A percentile compares a stretch with the other conserved stretches of the same genome.
Evolutionary conservation across 2,797 vertebrate species (phyloP).

Genomic region (Pyrrhura leucotis): DNA sequence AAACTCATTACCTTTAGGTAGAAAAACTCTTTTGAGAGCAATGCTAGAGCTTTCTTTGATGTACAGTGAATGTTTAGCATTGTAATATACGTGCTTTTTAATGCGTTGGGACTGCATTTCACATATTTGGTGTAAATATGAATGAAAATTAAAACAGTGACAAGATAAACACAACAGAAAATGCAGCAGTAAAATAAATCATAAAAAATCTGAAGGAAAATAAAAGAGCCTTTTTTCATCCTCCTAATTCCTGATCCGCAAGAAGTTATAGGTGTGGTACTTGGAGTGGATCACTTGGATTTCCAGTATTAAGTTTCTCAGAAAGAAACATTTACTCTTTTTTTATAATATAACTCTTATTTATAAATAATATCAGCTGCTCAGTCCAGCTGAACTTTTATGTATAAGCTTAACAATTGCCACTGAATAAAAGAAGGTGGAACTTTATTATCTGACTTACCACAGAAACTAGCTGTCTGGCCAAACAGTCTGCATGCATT

Average conservation of each 20-base stretch:
- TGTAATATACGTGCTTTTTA: slow-evolving; percentile 71
- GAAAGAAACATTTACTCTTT: not conserved
- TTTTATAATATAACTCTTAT: not conserved
- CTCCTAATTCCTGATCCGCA: not conserved
- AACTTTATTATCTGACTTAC: not conserved
- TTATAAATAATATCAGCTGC: not conserved
- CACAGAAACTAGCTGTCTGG: not conserved
- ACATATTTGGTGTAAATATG: slow-evolving; percentile 56
- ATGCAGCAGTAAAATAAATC: slow-evolving; percentile 18
- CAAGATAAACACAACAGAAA: slow-evolving; percentile 55
- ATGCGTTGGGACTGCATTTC: slow-evolving; percentile 70
- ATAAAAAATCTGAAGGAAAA: slow-evolving; percentile 20
- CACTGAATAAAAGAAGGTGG: not conserved
- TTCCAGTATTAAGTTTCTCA: not conserved
- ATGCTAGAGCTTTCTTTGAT: slow-evolving; percentile 61
- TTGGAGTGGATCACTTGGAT: not conserved
- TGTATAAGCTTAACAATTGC: not conserved
- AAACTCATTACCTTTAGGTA: slow-evolving; percentile 77
- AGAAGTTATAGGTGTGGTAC: not conserved
- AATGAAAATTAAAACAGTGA: slow-evolving; percentile 53
- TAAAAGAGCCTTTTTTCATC: not conserved
- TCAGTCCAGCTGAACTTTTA: not conserved
- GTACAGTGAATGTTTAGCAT: slow-evolving; percentile 72
- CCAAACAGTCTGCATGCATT: fast-evolving
- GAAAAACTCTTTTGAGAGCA: slow-evolving; percentile 63